Percentiles rank a stretch among this genome's conserved stretches.
Conservation (phyloP, 2,797 vertebrate genomes). For the Cirrhinus molitorella region DNA sequence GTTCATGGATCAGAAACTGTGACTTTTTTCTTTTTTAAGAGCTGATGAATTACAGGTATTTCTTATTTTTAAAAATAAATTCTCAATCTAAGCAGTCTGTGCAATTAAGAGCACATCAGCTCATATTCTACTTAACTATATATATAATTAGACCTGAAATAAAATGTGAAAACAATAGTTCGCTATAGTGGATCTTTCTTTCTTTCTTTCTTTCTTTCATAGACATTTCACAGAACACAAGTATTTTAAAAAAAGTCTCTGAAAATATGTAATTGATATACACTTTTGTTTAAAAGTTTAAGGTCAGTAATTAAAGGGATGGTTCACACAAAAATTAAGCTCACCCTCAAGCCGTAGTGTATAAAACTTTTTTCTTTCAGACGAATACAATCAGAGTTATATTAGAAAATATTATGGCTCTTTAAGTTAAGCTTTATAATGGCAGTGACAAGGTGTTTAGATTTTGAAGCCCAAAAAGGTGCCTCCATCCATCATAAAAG, state of each 20-base stretch:
- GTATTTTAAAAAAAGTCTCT: neutral
- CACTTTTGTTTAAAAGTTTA: neutral
- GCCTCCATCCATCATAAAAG: too few species aligned
- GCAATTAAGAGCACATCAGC: neutral
- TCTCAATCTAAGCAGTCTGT: neutral
- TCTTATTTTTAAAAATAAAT: neutral
- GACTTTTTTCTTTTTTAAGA: neutral
- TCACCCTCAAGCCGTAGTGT: too few species aligned
- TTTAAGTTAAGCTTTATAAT: too few species aligned
- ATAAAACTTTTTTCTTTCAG: too few species aligned
- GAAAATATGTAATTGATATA: neutral
- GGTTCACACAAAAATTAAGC: too few species aligned
- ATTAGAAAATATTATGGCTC: too few species aligned
- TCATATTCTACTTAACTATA: neutral
- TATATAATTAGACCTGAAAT: neutral
- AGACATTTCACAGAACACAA: neutral
- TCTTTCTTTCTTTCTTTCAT: neutral
- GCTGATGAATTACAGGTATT: neutral
- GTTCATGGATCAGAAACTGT: neutral
- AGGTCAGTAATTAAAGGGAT: neutral
- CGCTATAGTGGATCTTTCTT: neutral
- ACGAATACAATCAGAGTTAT: too few species aligned
- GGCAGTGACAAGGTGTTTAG: too few species aligned
- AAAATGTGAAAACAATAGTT: neutral
- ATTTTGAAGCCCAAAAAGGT: too few species aligned